Conservation (phyloP, 92 coral and sea anemone genomes). For the Nematostella vectensis region DNA sequence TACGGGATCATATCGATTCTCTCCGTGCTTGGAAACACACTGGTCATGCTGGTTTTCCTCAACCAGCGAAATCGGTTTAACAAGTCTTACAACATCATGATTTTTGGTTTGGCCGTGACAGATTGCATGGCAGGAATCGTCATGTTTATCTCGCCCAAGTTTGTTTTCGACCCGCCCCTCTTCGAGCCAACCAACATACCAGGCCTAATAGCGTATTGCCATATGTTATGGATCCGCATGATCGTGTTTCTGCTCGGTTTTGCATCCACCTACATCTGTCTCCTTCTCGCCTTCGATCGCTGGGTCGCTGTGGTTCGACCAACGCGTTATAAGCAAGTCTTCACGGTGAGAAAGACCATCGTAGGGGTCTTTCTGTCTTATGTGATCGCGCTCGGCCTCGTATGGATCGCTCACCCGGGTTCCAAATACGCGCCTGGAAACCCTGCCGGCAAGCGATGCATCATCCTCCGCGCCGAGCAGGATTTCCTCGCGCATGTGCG, state of each 20-base stretch:
- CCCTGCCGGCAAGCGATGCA: slow-evolving; percentile 52
- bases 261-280: slow-evolving; percentile 54
- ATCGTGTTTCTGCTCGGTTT: slow-evolving; percentile 54
- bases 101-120: slow-evolving; percentile 60
- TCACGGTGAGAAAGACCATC: slow-evolving; percentile 24
- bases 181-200: slow-evolving; percentile 29
- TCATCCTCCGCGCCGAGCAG: slow-evolving; percentile 17
- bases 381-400: slow-evolving; percentile 38
- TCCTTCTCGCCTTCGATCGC: slow-evolving; percentile 63
- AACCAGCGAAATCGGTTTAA: slow-evolving; percentile 37
- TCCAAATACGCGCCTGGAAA: slow-evolving; percentile 18
- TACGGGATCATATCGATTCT: slow-evolving; percentile 54
- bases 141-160: slow-evolving; percentile 47
- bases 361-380: slow-evolving; percentile 33
- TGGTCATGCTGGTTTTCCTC: slow-evolving; percentile 43
- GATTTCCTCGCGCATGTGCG: slow-evolving; percentile 18
- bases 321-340: slow-evolving; percentile 30
- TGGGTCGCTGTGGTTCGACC: slow-evolving; percentile 72
- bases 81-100: slow-evolving; percentile 61
- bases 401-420: slow-evolving; percentile 26
- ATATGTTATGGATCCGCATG: slow-evolving; percentile 40
- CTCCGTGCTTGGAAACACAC: slow-evolving; percentile 51
- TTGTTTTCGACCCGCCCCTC: slow-evolving; percentile 31
- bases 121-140: slow-evolving; percentile 64
- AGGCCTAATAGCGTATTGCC: slow-evolving; percentile 49